A percentile compares a stretch with the other conserved stretches of the same genome.
phyloP scores from a whole-genome alignment of 2,113 vertebrate species.

The Lynx canadensis region DNA sequence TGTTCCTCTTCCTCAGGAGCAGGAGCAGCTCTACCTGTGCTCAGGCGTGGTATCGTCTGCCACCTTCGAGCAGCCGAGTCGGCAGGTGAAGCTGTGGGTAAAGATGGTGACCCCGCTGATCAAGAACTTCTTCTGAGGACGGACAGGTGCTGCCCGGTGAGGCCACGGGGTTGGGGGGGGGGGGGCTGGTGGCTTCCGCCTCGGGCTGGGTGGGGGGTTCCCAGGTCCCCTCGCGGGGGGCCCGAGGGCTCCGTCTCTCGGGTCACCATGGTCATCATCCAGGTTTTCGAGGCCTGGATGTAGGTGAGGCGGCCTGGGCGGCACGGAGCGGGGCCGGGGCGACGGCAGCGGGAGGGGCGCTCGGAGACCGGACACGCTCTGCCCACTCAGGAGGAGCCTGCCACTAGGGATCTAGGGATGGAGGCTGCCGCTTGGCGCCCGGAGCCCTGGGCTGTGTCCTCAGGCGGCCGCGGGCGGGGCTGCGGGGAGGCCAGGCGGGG shows the following conservation, averaged over 20 bases:
- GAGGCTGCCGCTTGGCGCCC: neutral
- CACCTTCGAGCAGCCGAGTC: constrained; percentile 93
- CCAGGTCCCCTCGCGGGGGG: accelerated
- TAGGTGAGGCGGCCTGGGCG: neutral
- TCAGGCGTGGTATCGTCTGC: constrained; percentile 89
- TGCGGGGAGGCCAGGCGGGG: too few relatives aligned
- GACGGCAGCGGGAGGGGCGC: neutral
- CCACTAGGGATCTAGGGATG: accelerated
- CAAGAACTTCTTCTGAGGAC: constrained; percentile 97
- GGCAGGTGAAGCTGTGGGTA: constrained; percentile 96
- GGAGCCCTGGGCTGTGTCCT: neutral
- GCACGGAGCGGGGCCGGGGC: neutral
- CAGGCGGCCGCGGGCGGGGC: accelerated
- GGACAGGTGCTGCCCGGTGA: neutral
- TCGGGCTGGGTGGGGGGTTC: too few relatives aligned
- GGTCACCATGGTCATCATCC: neutral
- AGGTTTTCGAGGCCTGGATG: neutral
- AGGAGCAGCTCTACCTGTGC: constrained; percentile 91
- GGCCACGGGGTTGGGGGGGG: neutral
- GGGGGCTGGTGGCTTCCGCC: accelerated
- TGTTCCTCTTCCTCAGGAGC: constrained; percentile 87
- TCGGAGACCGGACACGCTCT: accelerated
- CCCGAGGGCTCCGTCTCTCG: neutral
- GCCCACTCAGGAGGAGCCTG: neutral
- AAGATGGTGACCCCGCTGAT: constrained; percentile 96